phyloP scores from a whole-genome alignment of 2,113 vertebrate genomes.

The Cinclus mexicanus region DNA sequence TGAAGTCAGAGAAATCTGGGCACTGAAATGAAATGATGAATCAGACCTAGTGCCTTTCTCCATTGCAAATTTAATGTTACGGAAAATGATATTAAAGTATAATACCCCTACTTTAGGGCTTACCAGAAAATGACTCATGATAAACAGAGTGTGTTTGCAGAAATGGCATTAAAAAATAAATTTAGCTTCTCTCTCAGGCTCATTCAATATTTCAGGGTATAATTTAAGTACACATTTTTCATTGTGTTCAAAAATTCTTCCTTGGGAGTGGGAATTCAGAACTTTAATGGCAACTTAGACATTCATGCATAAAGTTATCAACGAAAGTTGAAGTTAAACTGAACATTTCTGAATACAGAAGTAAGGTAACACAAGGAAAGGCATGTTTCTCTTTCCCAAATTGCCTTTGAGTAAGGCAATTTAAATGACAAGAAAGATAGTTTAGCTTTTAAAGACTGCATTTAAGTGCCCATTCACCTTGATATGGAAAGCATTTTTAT shows the following conservation, averaged over 20 bases:
- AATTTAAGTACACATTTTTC: constrained; percentile 54
- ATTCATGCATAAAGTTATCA: constrained; percentile 32
- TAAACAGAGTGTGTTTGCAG: constrained; percentile 52
- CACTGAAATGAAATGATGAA: constrained; percentile 44
- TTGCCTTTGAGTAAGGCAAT: neutral
- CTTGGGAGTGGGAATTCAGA: constrained; percentile 20
- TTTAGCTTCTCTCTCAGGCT: constrained; percentile 40
- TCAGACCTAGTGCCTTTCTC: constrained; percentile 34
- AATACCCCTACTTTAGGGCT: constrained; percentile 57
- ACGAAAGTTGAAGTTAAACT: neutral
- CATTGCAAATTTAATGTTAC: constrained; percentile 63
- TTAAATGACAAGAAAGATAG: neutral
- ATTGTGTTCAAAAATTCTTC: constrained; percentile 42
- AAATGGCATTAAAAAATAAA: constrained; percentile 63
- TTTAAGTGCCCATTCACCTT: neutral
- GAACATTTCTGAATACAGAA: constrained; percentile 28
- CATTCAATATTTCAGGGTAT: constrained; percentile 48
- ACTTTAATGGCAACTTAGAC: constrained; percentile 34
- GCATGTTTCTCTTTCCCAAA: neutral
- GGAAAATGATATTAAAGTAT: constrained; percentile 64
- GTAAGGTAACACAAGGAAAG: neutral
- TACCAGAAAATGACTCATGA: constrained; percentile 65
- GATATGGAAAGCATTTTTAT: neutral
- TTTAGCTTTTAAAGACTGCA: neutral
- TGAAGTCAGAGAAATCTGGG: constrained; percentile 19